Evolutionary conservation across 2,113 vertebrate species (phyloP).

Genomic region (Bubo blakistoni): DNA sequence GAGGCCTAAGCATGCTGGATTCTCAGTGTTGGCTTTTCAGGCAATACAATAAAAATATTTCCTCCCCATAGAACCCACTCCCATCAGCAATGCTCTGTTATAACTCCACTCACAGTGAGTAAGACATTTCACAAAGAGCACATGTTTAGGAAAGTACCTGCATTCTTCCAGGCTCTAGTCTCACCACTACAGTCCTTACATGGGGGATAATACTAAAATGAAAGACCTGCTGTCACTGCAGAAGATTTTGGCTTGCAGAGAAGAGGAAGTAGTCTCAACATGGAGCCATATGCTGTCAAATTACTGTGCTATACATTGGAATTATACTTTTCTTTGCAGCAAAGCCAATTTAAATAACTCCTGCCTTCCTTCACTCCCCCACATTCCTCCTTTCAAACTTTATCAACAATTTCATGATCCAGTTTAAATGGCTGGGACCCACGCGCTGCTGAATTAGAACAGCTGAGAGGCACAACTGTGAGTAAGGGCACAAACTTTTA

Average conservation of each 20-base stretch:
- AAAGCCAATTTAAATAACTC: not conserved
- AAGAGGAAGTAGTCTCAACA: not conserved
- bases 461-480: rapidly evolving
- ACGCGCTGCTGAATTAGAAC: not conserved
- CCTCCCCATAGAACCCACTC: not conserved
- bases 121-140: not conserved
- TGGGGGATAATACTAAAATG: not conserved
- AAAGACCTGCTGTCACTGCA: not conserved
- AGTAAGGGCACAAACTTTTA: not conserved
- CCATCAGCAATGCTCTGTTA: not conserved
- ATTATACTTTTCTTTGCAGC: not conserved
- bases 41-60: not conserved
- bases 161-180: not conserved
- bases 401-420: not conserved
- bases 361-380: not conserved
- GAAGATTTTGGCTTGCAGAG: not conserved
- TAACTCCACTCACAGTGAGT: not conserved
- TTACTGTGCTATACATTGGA: not conserved
- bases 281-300: not conserved
- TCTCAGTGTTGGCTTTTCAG: not conserved
- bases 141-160: not conserved
- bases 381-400: not conserved
- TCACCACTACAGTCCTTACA: not conserved
- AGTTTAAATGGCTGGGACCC: not conserved
- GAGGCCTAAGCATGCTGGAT: not conserved